Percentiles rank a stretch among this genome's conserved stretches.
Conservation (phyloP, 2,797 vertebrate species). For the Apogon talboti region DNA sequence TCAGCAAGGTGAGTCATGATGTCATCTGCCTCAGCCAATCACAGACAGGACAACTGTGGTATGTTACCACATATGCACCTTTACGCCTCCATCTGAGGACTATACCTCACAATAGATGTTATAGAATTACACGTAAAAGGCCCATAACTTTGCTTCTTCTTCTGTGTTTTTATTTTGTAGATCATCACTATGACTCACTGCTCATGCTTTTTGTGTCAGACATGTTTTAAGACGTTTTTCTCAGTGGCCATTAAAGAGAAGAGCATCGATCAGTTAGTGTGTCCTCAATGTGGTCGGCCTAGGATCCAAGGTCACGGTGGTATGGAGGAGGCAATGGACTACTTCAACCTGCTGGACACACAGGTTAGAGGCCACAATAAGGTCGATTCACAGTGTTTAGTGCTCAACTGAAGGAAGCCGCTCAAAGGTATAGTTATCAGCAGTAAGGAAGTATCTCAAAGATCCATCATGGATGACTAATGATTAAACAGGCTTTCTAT, state of each 20-base stretch:
- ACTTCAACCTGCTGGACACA: conserved; percentile 85
- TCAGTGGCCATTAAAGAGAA: conserved; percentile 83
- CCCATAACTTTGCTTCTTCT: neutral
- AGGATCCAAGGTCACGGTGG: conserved; percentile 67
- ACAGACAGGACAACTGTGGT: neutral
- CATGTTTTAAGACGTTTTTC: conserved; percentile 83
- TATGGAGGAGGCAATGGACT: conserved; percentile 80
- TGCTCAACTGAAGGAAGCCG: no score
- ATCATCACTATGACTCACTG: conserved; percentile 87
- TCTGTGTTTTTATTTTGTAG: conserved; percentile 52
- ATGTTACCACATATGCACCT: no score
- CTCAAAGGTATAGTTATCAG: no score
- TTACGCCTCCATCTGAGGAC: no score
- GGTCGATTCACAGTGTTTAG: no score
- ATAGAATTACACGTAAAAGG: no score
- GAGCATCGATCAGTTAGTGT: conserved; percentile 77
- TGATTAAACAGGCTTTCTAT: no score
- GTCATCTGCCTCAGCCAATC: neutral
- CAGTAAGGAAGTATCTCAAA: no score
- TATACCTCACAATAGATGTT: no score
- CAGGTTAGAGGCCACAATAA: conserved; percentile 70
- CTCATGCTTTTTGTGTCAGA: conserved; percentile 82
- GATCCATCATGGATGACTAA: no score
- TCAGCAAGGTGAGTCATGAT: conserved; percentile 78
- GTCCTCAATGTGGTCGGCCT: conserved; percentile 82